A percentile compares a stretch with the other conserved stretches of the same genome.
phyloP scores from a whole-genome alignment of 2,797 vertebrate species.

The Alfaro cultratus region DNA sequence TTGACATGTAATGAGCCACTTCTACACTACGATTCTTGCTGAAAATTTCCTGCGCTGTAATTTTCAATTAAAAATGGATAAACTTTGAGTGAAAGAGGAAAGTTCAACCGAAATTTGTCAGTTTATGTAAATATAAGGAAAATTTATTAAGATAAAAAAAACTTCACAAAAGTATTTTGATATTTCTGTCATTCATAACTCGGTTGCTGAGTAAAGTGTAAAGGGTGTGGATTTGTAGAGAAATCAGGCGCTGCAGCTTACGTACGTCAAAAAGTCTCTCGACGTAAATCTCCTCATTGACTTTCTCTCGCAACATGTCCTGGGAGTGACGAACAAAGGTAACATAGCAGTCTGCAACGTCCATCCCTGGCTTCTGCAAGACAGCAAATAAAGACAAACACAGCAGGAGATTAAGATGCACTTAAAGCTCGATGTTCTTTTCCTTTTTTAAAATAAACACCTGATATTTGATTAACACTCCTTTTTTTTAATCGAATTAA shows the following conservation, averaged over 20 bases:
- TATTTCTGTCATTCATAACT: neutral
- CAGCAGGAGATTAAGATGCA: neutral
- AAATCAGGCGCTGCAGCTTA: conserved; percentile 50
- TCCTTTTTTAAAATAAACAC: neutral
- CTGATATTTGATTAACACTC: neutral
- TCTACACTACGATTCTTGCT: no score
- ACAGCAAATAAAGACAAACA: neutral
- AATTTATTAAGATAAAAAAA: neutral
- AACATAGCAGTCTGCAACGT: conserved; percentile 97
- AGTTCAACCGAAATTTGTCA: neutral
- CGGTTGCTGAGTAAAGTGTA: neutral
- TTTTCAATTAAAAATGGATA: neutral
- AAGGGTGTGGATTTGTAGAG: neutral
- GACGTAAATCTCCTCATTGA: conserved; percentile 99
- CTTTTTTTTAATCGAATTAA: neutral
- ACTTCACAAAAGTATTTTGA: neutral
- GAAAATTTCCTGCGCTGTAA: neutral
- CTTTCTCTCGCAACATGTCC: conserved; percentile 99
- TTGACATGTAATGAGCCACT: no score
- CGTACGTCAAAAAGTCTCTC: conserved; percentile 99
- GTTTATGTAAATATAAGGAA: neutral
- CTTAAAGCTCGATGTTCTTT: conserved; percentile 1
- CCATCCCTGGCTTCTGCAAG: conserved; percentile 97
- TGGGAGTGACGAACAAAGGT: conserved; percentile 98
- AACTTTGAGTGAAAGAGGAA: neutral